Conservation (phyloP, 2,888 invertebrate species). For the Drosophila maculinotata region DNA sequence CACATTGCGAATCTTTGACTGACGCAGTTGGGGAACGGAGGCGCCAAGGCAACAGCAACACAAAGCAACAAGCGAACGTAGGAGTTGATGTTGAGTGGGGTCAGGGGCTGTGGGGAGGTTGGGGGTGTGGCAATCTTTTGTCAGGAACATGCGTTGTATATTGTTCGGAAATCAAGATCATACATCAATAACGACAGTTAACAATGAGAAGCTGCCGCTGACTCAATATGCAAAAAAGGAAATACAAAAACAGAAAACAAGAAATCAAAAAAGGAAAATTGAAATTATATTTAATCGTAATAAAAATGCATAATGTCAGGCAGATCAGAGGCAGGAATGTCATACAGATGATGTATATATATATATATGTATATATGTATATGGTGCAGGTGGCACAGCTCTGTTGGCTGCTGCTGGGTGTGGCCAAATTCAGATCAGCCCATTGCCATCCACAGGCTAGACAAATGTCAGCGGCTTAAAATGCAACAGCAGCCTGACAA, state of each 20-base stretch:
- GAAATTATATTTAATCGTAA: constrained; percentile 56
- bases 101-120: background rate
- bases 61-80: constrained; percentile 32
- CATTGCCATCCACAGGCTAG: constrained; percentile 38
- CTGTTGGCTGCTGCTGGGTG: constrained; percentile 36
- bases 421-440: constrained; percentile 58
- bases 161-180: constrained; percentile 72
- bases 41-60: constrained; percentile 63
- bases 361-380: background rate
- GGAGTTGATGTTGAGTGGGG: constrained; percentile 9
- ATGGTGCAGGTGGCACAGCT: constrained; percentile 46
- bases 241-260: constrained; percentile 20
- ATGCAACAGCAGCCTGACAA: constrained; percentile 40
- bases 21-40: constrained; percentile 27
- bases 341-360: constrained; percentile 10
- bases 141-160: constrained; percentile 49
- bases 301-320: constrained; percentile 59
- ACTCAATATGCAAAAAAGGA: constrained; percentile 60
- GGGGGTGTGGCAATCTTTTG: constrained; percentile 51
- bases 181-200: constrained; percentile 78
- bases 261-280: constrained; percentile 18
- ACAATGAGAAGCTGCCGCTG: constrained; percentile 64
- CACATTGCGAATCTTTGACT: constrained; percentile 44
- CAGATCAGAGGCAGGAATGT: constrained; percentile 21
- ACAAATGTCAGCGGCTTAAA: constrained; percentile 66